Percentiles rank a stretch among this genome's conserved stretches.
phyloP scores from a whole-genome alignment of 2,888 invertebrate genomes.

The Strigamia transsilvanica region DNA sequence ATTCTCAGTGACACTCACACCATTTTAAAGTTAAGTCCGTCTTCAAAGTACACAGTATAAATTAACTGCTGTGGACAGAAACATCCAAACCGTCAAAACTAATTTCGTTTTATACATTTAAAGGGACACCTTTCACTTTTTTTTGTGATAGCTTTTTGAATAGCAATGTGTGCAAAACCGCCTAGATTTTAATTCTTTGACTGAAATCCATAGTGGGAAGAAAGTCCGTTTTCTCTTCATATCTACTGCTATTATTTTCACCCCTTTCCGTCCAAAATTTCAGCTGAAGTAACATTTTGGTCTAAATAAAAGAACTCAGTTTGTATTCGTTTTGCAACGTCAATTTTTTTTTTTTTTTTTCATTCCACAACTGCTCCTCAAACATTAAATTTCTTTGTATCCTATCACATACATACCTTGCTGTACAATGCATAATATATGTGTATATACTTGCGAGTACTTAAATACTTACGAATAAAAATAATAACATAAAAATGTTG shows the following conservation, averaged over 20 bases:
- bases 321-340: conserved; percentile 9
- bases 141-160: background rate
- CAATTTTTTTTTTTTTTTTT: background rate
- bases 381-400: background rate
- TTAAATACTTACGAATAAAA: background rate
- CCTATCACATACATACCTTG: background rate
- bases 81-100: conserved; percentile 21
- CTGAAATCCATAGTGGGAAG: conserved; percentile 6
- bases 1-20: conserved; percentile 23
- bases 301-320: conserved; percentile 41
- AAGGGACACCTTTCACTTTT: conserved; percentile 35
- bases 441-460: too few relatives aligned
- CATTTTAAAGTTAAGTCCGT: conserved; percentile 38
- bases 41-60: conserved; percentile 18
- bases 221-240: conserved; percentile 34
- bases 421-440: background rate
- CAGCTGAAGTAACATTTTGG: background rate
- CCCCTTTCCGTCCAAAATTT: conserved; percentile 25
- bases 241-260: background rate
- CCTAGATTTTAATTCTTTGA: background rate
- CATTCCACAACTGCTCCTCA: conserved; percentile 15
- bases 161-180: background rate
- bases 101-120: conserved; percentile 15
- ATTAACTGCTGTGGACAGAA: conserved; percentile 38
- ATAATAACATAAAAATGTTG: background rate